Conservation (phyloP, 2,797 vertebrate genomes). For the Dendrocincla tyrannina region DNA sequence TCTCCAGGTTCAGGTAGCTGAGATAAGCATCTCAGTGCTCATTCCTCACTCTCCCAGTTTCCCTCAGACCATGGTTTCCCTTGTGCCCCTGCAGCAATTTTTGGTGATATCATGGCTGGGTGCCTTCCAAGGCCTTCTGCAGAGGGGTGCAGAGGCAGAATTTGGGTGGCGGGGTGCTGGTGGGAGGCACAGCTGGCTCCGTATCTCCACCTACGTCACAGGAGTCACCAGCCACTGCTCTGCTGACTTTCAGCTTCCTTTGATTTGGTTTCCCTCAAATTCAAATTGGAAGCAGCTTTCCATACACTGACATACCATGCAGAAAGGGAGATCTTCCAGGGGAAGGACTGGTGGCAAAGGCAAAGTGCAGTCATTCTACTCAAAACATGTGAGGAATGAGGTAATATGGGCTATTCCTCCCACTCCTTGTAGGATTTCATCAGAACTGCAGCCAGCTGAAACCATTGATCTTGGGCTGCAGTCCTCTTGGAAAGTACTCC, state of each 20-base stretch:
- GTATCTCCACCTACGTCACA: fast-evolving
- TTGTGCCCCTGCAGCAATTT: neutral
- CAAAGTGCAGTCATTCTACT: neutral
- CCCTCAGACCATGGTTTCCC: neutral
- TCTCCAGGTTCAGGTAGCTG: fast-evolving
- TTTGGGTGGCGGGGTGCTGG: neutral
- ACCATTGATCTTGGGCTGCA: slow-evolving; percentile 19
- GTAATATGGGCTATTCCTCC: slow-evolving; percentile 30
- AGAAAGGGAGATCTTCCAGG: neutral
- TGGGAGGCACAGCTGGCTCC: neutral
- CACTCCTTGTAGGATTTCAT: neutral
- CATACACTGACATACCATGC: neutral
- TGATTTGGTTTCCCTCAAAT: neutral
- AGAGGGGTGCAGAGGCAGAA: neutral
- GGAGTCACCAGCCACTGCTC: neutral
- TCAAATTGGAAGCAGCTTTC: neutral
- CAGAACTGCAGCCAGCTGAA: slow-evolving; percentile 49
- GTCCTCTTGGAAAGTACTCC: slow-evolving; percentile 20
- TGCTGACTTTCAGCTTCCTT: neutral
- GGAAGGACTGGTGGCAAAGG: slow-evolving; percentile 16
- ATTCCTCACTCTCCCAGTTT: neutral
- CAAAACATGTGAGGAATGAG: slow-evolving; percentile 39
- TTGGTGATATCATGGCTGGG: too few species aligned
- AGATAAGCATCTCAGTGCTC: neutral
- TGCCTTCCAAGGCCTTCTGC: neutral